Evolutionary conservation across 2,888 invertebrate species (phyloP).

Genomic region (Atherix ibis): DNA sequence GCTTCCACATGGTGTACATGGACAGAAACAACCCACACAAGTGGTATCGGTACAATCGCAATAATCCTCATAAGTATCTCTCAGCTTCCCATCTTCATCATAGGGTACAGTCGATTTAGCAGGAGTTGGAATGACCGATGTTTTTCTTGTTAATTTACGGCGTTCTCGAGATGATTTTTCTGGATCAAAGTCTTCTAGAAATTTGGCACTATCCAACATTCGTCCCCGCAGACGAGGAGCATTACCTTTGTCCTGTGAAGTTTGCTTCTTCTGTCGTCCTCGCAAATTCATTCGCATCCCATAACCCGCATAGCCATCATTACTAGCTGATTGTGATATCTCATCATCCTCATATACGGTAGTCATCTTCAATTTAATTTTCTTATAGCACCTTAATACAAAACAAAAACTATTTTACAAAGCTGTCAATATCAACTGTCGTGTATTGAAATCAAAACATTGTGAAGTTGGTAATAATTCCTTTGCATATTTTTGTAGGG

Average conservation of each 20-base stretch:
- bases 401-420: no score
- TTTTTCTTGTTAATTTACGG: constrained; percentile 55
- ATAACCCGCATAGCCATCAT: background rate
- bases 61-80: constrained; percentile 44
- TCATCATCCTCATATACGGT: constrained; percentile 6
- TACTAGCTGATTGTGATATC: constrained; percentile 5
- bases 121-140: constrained; percentile 24
- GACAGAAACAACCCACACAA: constrained; percentile 76
- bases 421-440: no score
- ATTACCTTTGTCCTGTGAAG: constrained; percentile 15
- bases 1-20: constrained; percentile 56
- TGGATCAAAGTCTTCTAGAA: constrained; percentile 50
- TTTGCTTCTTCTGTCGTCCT: constrained; percentile 17
- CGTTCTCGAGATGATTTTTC: constrained; percentile 63
- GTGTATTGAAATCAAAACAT: no score
- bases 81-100: constrained; percentile 52
- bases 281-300: constrained; percentile 10
- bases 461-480: no score
- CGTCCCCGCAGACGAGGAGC: constrained; percentile 10
- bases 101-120: constrained; percentile 36
- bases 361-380: background rate
- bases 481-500: no score
- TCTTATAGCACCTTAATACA: no score
- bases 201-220: constrained; percentile 16
- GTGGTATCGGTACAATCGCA: constrained; percentile 69